Evolutionary conservation across 2,797 vertebrate species (phyloP), one percentile per base, ranked within the genome.

Genomic region (Sus cebifrons): DNA sequence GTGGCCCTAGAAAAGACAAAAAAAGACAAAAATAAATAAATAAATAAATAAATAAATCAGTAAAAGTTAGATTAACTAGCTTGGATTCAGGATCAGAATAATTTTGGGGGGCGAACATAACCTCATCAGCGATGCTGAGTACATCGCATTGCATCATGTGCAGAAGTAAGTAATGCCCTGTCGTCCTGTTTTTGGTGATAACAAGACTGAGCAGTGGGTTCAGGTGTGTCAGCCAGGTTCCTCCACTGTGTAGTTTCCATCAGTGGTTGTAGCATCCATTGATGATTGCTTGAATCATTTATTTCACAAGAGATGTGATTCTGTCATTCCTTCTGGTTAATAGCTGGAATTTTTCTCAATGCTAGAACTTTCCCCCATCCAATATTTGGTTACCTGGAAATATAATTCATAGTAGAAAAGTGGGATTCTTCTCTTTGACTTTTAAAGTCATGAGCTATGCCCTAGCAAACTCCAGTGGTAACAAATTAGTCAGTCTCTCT

Each of bases 331-430:
- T 86, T 94, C 54, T 94, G 36, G 56, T n/a, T 54, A 60, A 68
- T 25, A 90, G 44, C 14, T 92, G 44, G 65, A 83, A 79, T 79
- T 87, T 77, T 56, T 92, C 73, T 86, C 49, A 79, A 23, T 29
- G 16, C 58, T 17, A 78, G 70, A 78, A 89, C n/a, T 82, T 86
- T 29, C 29, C 5, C 18, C 92, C 29, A 86, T 67, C 54, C 40
- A 84, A 2, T 70, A 23, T 82, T 79, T 84, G 52, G 8, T 83
- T 83, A 58, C 29, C 44, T 16, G 73, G 44, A 89, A 94, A 89
- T 83, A 7, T 20, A 83, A 12, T 84, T 93, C 17, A 29, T 56
- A 62, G n/a, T 64, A 56, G 60, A 78, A 89, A 83, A 79, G 29
- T 4, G 23, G 70, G n/a, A 9, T 27, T 68, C 15, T 56, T 65